Evolutionary conservation across 2,113 vertebrate genomes (phyloP).

Genomic region (Taurulus bubalis): DNA sequence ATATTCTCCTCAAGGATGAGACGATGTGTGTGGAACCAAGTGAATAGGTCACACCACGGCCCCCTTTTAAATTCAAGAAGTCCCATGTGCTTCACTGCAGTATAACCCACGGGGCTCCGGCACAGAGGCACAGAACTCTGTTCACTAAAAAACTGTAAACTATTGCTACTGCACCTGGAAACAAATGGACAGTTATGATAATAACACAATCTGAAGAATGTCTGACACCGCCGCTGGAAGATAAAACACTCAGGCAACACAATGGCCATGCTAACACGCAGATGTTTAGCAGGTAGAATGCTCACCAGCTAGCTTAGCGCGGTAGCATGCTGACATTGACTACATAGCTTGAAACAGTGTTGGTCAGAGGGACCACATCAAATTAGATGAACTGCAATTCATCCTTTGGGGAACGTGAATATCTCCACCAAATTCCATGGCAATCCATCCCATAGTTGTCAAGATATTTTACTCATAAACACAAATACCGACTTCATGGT

Average conservation of each 20-base stretch:
- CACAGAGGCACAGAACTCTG: too few species aligned
- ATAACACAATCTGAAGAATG: slow-evolving; percentile 2
- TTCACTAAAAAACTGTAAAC: too few species aligned
- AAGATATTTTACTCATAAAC: background rate
- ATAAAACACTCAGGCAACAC: background rate
- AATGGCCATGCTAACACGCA: background rate
- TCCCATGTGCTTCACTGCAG: slow-evolving; percentile 55
- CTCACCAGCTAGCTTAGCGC: background rate
- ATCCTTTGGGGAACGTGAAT: background rate
- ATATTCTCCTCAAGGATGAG: background rate
- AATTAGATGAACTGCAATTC: background rate
- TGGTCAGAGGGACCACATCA: background rate
- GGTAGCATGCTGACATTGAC: background rate
- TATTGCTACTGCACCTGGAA: slow-evolving; percentile 11
- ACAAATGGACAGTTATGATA: slow-evolving; percentile 34
- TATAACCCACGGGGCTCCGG: too few species aligned
- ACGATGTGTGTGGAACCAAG: slow-evolving; percentile 31
- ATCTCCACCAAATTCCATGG: background rate
- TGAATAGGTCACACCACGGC: slow-evolving; percentile 38
- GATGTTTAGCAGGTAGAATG: too few species aligned
- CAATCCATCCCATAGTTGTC: background rate
- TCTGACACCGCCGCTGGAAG: background rate
- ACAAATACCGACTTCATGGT: background rate
- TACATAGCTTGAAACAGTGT: background rate
- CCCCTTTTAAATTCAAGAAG: slow-evolving; percentile 38